Percentiles rank a stretch among this genome's conserved stretches.
Evolutionary conservation across 2,113 vertebrate genomes (phyloP).

Genomic region (Ia io): DNA sequence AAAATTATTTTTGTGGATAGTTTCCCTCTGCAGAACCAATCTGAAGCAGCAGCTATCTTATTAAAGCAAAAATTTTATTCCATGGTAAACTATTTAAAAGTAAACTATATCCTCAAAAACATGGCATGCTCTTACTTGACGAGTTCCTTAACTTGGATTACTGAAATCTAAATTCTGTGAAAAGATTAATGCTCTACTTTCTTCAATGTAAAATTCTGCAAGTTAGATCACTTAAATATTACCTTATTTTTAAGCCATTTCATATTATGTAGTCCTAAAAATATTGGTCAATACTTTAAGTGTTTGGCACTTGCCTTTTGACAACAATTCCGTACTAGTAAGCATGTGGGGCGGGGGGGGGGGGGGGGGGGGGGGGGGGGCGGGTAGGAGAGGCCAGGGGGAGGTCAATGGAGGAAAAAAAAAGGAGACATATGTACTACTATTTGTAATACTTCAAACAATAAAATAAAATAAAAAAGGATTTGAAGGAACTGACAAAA

Average conservation of each 20-base stretch:
- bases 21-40: constrained; percentile 25
- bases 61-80: constrained; percentile 33
- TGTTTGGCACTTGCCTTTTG: not conserved
- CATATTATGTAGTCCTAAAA: constrained; percentile 41
- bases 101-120: constrained; percentile 40
- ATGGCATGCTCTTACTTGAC: not conserved
- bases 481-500: constrained; percentile 29
- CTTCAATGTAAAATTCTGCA: constrained; percentile 44
- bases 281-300: not conserved
- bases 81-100: constrained; percentile 25
- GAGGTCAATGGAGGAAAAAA: too few relatives aligned
- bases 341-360: too few relatives aligned
- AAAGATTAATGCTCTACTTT: constrained; percentile 15
- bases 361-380: too few relatives aligned
- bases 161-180: constrained; percentile 1
- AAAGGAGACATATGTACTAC: too few relatives aligned
- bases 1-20: constrained; percentile 8
- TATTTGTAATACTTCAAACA: too few relatives aligned
- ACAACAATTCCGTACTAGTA: not conserved
- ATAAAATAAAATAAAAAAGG: not conserved
- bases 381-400: too few relatives aligned
- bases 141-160: constrained; percentile 18
- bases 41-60: not conserved
- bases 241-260: constrained; percentile 34
- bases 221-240: constrained; percentile 11